A percentile compares a stretch with the other conserved stretches of the same genome.
phyloP scores from a whole-genome alignment of 2,113 vertebrate genomes.

The Oophaga pumilio region DNA sequence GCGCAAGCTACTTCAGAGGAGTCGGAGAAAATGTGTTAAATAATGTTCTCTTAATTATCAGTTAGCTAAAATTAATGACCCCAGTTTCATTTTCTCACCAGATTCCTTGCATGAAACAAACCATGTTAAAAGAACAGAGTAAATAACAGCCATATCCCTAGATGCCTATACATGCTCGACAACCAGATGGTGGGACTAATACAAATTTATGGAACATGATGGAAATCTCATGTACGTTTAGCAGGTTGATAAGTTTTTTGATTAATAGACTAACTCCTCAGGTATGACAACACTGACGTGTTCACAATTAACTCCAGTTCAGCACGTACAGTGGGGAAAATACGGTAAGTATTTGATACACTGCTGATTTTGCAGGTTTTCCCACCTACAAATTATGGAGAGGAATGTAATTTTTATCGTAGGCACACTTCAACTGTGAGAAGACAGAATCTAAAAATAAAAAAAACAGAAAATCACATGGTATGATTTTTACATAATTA shows the following conservation, averaged over 20 bases:
- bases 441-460: no score
- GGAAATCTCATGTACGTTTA: background rate
- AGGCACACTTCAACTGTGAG: no score
- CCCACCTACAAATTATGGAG: no score
- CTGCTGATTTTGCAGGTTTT: no score
- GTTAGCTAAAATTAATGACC: background rate
- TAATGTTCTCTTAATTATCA: background rate
- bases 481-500: no score
- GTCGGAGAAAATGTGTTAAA: background rate
- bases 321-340: background rate
- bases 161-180: background rate
- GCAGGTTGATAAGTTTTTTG: background rate
- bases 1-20: background rate
- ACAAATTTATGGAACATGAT: background rate
- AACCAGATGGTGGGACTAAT: constrained; percentile 1
- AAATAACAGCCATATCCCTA: background rate
- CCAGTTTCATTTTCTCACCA: background rate
- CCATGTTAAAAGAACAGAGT: background rate
- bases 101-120: background rate
- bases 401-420: no score
- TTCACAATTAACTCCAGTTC: background rate
- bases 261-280: background rate
- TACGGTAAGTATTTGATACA: no score
- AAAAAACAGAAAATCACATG: no score
- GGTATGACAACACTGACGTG: background rate